Base-by-base conservation (phyloP, 2,113 vertebrate genomes). In the Philantomba maxwellii region DNA sequence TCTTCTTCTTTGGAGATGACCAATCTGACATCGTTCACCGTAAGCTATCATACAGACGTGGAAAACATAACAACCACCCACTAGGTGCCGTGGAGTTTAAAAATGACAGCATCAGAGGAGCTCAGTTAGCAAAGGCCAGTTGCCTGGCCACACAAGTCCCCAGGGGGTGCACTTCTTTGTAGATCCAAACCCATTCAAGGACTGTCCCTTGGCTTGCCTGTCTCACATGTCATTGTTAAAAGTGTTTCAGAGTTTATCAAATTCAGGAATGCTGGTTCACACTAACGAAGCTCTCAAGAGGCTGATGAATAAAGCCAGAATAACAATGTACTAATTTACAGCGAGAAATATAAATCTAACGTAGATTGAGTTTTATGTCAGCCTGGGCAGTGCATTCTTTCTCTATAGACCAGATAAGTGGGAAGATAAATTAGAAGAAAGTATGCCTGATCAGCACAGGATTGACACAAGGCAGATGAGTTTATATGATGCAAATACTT, bases 251-350 rank as follows among this genome's bases (percentile, higher is more conserved):
- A 86, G 47, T 87, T 93, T 91, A 60, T 87, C 33, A 77, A 43
- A 33, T 51, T 70, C 55, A 75, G 10, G 39, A 93, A 94, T 58
- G 36, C 70, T 58, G 10, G 47, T 96, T 97, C 45, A 85, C 62
- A 73, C 55, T 25, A 62, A 58, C 7, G 8, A 91, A 64, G 23
- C 49, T 91, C 23, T 28, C n/a, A n/a, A 92, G 80, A 81, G n/a
- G 4, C 43, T 66, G 39, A 83, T 88, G 62, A 96, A 78, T 91
- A 77, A 94, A 91, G 60, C 43, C 55, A 95, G 96, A 96, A 94
- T 91, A 94, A 87, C 64, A 95, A 83, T 83, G 3, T 89, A 19
- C 36, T 96, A 92, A 96, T 97, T 95, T 97, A 91, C 28, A 93
- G 36, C 1, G 15, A 86, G 55, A 97, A 89, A 82, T 91, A 66